These are phyloP conservation scores for Forbesichthys agassizii DNA, from an alignment of 2,113 vertebrate species.

Conservation along the genomic window DNA sequence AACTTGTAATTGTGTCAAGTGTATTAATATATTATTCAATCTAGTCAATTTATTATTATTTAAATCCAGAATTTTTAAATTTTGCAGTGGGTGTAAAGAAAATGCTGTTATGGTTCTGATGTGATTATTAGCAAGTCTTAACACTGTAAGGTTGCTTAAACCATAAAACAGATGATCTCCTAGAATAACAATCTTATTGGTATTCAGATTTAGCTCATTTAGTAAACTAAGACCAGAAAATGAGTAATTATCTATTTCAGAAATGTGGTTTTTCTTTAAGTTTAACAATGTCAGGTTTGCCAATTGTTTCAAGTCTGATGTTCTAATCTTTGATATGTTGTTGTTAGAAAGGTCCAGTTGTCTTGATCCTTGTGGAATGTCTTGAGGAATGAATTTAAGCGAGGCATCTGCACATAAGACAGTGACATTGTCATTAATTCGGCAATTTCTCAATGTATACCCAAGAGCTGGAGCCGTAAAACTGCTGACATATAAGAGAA, in stretches of 20 bases:
- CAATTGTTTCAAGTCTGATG: conserved; percentile 46
- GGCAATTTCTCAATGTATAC: too few relatives aligned
- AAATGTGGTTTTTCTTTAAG: conserved; percentile 51
- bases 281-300: conserved; percentile 35
- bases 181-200: conserved; percentile 48
- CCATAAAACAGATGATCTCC: conserved; percentile 49
- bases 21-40: conserved; percentile 38
- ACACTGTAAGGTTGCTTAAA: conserved; percentile 52
- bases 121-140: conserved; percentile 38
- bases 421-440: too few relatives aligned
- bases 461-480: too few relatives aligned
- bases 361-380: conserved; percentile 54
- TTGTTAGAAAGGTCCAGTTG: conserved; percentile 61
- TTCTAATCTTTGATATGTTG: conserved; percentile 45
- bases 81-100: conserved; percentile 49
- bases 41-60: conserved; percentile 47
- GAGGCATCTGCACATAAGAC: too few relatives aligned
- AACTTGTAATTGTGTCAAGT: conserved; percentile 39
- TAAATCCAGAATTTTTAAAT: conserved; percentile 55
- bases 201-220: conserved; percentile 50
- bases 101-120: conserved; percentile 37
- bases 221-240: conserved; percentile 56
- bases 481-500: too few relatives aligned
- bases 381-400: conserved; percentile 36
- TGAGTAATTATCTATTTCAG: conserved; percentile 7